These are phyloP conservation scores for Elegia similella DNA, from an alignment of 2,888 invertebrate species.

Conservation along the genomic window DNA sequence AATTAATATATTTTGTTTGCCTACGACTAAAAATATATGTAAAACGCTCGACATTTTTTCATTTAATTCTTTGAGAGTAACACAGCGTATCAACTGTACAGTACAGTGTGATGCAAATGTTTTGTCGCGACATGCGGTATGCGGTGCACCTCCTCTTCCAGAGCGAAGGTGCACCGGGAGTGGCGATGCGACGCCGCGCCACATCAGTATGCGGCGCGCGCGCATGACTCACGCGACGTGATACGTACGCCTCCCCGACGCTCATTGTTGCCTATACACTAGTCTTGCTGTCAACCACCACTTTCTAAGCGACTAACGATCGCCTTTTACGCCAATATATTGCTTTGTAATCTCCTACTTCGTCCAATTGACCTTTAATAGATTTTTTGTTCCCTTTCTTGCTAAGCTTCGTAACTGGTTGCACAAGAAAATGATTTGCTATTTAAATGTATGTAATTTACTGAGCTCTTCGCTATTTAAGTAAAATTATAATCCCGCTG, in stretches of 20 bases:
- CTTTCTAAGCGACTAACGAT: constrained; percentile 51
- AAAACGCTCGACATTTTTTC: background rate
- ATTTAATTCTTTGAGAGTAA: background rate
- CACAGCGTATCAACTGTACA: background rate
- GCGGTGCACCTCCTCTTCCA: background rate
- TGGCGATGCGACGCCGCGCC: constrained; percentile 32
- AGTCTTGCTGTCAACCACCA: constrained; percentile 45
- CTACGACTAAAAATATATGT: background rate
- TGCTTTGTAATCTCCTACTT: constrained; percentile 37
- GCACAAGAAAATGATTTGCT: constrained; percentile 2
- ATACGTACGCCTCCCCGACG: constrained; percentile 55
- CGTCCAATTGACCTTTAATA: constrained; percentile 27
- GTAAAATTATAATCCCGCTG: background rate
- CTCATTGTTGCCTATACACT: constrained; percentile 45
- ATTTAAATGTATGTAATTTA: constrained; percentile 2
- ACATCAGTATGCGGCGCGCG: constrained; percentile 65
- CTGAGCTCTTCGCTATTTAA: background rate
- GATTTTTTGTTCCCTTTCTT: constrained; percentile 24
- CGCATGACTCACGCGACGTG: constrained; percentile 57
- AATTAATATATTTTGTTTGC: background rate
- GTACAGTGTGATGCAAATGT: background rate
- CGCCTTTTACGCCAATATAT: constrained; percentile 41
- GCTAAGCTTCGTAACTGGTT: background rate
- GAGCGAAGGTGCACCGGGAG: constrained; percentile 22
- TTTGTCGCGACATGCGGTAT: background rate